phyloP scores from a whole-genome alignment of 1,140 invertebrate genomes.

The Formica exsecta region DNA sequence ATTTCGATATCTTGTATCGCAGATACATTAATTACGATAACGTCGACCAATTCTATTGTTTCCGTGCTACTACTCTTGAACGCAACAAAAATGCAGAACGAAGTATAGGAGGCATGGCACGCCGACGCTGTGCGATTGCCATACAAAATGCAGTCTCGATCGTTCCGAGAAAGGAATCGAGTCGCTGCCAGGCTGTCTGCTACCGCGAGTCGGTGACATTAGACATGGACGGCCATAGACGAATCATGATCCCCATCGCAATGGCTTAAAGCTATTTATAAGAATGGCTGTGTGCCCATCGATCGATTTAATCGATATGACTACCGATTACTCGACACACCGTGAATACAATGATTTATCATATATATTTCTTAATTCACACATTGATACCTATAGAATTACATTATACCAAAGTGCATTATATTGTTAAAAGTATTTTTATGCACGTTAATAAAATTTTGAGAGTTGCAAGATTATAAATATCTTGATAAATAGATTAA shows the following conservation, averaged over 20 bases:
- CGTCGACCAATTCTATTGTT: neutral
- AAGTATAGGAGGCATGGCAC: neutral
- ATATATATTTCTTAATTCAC: neutral
- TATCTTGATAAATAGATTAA: neutral
- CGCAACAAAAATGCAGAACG: constrained; percentile 23
- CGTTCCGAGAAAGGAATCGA: constrained; percentile 78
- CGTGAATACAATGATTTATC: constrained; percentile 18
- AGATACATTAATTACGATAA: neutral
- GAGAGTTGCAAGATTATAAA: neutral
- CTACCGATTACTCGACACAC: constrained; percentile 36
- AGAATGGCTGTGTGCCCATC: constrained; percentile 69
- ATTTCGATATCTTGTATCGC: neutral
- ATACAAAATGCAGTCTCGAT: constrained; percentile 69
- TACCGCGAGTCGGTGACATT: constrained; percentile 68
- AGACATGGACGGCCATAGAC: constrained; percentile 75
- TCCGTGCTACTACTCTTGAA: neutral
- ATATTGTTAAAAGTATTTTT: neutral
- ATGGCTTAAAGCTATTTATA: constrained; percentile 74
- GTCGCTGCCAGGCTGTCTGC: constrained; percentile 83
- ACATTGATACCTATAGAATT: neutral
- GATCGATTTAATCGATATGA: constrained; percentile 58
- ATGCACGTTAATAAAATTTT: neutral
- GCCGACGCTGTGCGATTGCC: constrained; percentile 67
- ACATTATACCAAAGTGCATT: neutral
- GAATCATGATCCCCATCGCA: constrained; percentile 77